A percentile compares a stretch with the other conserved stretches of the same genome.
Evolutionary conservation across 92 coral and sea anemone species (phyloP).

Genomic region (Pocillopora meandrina): DNA sequence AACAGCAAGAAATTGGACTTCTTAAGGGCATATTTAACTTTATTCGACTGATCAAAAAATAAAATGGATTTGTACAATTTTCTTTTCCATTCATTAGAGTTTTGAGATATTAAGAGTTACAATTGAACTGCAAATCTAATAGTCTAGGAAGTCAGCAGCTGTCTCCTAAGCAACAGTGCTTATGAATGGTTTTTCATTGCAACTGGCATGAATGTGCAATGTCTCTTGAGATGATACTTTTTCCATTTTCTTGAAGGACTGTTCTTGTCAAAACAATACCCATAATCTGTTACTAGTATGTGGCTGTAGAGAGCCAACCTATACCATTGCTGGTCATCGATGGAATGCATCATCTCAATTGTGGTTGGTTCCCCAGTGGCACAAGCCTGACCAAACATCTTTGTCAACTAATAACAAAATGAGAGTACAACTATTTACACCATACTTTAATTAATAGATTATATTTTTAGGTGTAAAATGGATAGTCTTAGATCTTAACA

Average conservation of each 20-base stretch:
- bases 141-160: no score
- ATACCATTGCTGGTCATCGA: neutral
- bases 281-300: neutral
- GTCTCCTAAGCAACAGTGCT: no score
- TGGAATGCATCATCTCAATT: neutral
- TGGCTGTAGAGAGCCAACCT: neutral
- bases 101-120: no score
- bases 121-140: no score
- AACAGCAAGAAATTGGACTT: no score
- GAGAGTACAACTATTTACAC: constrained; percentile 24
- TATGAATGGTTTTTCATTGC: no score
- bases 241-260: no score
- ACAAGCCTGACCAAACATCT: constrained; percentile 6
- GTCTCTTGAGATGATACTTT: neutral
- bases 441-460: neutral
- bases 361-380: neutral
- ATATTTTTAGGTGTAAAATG: neutral
- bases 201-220: neutral
- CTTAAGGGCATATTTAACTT: no score
- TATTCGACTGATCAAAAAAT: no score
- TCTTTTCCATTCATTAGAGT: no score
- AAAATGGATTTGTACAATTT: no score
- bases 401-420: constrained; percentile 17
- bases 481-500: neutral
- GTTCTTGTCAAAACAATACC: no score